A percentile compares a stretch with the other conserved stretches of the same genome.
Conservation (phyloP, 35 echinoderm and acorn worm genomes). For the Lytechinus variegatus region DNA sequence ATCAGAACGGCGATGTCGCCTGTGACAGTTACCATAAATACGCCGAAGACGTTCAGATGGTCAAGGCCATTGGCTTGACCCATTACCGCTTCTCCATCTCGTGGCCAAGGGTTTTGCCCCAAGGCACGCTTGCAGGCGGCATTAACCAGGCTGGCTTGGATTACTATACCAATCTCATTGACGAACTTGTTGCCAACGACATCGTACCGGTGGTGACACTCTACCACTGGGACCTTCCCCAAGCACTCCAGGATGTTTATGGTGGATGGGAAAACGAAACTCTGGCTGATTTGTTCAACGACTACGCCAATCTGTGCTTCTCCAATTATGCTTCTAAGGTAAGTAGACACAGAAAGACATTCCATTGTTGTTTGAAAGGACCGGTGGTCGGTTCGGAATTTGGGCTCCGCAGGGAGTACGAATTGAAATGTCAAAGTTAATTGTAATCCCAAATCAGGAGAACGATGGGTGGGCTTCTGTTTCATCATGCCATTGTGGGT, state of each 20-base stretch:
- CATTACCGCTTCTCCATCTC: conserved; percentile 95
- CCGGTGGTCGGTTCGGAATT: too few species aligned
- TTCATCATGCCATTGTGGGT: too few species aligned
- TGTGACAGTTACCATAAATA: conserved; percentile 98
- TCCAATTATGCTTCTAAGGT: conserved; percentile 64
- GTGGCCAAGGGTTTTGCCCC: conserved; percentile 83
- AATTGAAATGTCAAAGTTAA: too few species aligned
- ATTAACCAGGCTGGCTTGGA: conserved; percentile 82
- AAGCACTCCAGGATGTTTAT: conserved; percentile 71
- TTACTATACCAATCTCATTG: conserved; percentile 84
- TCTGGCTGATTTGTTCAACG: conserved; percentile 80
- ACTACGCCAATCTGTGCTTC: conserved; percentile 89
- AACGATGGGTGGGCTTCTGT: too few species aligned
- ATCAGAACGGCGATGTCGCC: conserved; percentile 89
- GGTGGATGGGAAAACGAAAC: conserved; percentile 91
- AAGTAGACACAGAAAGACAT: not conserved
- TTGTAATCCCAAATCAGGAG: too few species aligned
- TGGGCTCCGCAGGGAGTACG: too few species aligned
- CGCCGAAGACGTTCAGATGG: conserved; percentile 67
- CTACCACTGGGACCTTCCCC: conserved; percentile 98
- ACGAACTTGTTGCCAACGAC: conserved; percentile 61
- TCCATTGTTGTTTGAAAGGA: too few species aligned
- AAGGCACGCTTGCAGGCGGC: conserved; percentile 54
- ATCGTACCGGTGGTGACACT: conserved; percentile 92
- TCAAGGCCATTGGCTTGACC: conserved; percentile 68